phyloP scores from a whole-genome alignment of 2,113 vertebrate genomes.

The Strix aluco region DNA sequence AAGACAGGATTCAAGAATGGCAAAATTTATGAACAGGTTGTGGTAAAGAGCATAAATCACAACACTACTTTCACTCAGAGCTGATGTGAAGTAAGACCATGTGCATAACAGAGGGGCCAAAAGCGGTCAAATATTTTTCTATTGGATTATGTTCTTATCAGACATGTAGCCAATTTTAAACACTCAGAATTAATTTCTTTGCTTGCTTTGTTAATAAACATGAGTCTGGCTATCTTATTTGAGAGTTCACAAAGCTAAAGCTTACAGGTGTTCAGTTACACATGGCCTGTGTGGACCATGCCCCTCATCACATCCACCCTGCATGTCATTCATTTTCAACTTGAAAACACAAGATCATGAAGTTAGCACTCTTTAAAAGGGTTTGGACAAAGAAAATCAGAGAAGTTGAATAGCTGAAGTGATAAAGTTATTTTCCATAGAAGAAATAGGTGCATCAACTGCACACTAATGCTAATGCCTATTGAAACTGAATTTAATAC shows the following conservation, averaged over 20 bases:
- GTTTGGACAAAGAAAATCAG: neutral
- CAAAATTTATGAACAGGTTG: neutral
- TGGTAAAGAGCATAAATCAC: neutral
- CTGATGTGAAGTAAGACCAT: neutral
- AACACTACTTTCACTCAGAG: neutral
- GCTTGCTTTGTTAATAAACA: neutral
- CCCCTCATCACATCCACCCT: neutral
- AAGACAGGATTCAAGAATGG: neutral
- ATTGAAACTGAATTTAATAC: neutral
- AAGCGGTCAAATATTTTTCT: neutral
- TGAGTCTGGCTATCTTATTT: neutral
- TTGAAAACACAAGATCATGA: neutral
- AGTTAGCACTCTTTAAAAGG: neutral
- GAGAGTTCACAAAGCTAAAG: neutral
- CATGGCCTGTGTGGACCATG: accelerated
- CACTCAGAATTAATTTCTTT: neutral
- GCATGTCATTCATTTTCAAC: neutral
- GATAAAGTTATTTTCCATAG: neutral
- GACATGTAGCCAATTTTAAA: neutral
- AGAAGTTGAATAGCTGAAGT: neutral
- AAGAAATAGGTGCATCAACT: neutral
- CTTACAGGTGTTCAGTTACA: neutral
- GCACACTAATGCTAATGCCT: neutral
- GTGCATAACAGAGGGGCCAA: accelerated
- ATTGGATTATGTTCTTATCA: neutral